These are phyloP conservation scores for Bucco capensis DNA, from an alignment of 2,113 vertebrate species.

Conservation along the genomic window DNA sequence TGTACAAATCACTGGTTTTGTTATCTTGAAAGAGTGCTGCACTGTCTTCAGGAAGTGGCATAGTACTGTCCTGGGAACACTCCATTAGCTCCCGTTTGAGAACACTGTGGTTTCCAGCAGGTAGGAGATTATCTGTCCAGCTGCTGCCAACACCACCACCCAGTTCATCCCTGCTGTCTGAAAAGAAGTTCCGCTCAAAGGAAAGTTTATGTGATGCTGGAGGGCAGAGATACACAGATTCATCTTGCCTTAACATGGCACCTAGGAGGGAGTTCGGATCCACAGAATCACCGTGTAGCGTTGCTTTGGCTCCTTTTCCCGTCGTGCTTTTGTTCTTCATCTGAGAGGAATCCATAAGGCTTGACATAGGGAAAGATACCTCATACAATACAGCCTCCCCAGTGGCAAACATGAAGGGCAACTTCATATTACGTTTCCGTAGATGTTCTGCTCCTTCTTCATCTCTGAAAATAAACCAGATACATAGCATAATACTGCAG, in stretches of 20 bases:
- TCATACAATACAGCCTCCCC: constrained; percentile 85
- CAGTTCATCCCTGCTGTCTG: constrained; percentile 41
- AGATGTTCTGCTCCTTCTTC: constrained; percentile 84
- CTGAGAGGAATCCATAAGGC: constrained; percentile 57
- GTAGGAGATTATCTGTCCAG: constrained; percentile 64
- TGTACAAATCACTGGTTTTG: constrained; percentile 76
- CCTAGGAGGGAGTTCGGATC: constrained; percentile 77
- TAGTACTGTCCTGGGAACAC: constrained; percentile 42
- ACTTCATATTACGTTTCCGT: constrained; percentile 72
- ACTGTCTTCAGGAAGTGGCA: constrained; percentile 44
- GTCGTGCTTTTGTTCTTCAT: constrained; percentile 33
- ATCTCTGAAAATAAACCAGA: constrained; percentile 70
- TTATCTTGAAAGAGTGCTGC: constrained; percentile 65
- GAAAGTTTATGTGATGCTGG: constrained; percentile 66
- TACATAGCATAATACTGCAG: background rate
- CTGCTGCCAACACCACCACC: background rate
- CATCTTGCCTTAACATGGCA: constrained; percentile 78
- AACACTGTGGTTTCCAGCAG: constrained; percentile 49
- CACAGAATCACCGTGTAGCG: constrained; percentile 40
- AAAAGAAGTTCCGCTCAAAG: constrained; percentile 61
- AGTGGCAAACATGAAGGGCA: constrained; percentile 83
- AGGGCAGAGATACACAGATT: constrained; percentile 77
- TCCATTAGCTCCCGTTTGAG: constrained; percentile 65
- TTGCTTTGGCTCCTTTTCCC: constrained; percentile 50
- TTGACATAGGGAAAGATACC: constrained; percentile 44